Percentiles rank a stretch among this genome's conserved stretches.
These are phyloP conservation scores for Tinamus guttatus DNA, from an alignment of 2,113 vertebrate species.

Conservation along the genomic window DNA sequence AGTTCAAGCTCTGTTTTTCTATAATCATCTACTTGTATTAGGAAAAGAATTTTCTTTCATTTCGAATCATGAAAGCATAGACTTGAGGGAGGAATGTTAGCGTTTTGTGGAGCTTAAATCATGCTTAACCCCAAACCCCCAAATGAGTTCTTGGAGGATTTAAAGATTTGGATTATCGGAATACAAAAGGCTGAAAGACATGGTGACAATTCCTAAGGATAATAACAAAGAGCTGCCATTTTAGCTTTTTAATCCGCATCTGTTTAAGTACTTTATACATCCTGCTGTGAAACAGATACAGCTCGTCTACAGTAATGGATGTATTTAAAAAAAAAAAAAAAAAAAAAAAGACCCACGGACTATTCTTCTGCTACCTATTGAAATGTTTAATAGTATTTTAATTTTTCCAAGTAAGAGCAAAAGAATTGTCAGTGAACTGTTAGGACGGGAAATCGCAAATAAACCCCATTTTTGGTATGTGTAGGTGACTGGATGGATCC, in stretches of 20 bases:
- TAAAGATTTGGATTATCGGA: conserved; percentile 68
- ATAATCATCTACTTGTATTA: background rate
- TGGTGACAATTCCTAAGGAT: conserved; percentile 33
- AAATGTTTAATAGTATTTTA: background rate
- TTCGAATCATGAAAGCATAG: background rate
- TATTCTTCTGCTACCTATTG: background rate
- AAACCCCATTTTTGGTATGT: fast-evolving
- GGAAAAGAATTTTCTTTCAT: background rate
- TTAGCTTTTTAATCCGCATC: conserved; percentile 51
- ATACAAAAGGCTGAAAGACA: conserved; percentile 70
- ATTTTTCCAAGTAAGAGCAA: background rate
- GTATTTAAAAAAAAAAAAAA: background rate
- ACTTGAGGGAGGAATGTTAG: background rate
- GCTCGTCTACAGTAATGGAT: background rate
- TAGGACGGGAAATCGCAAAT: background rate
- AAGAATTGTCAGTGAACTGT: background rate
- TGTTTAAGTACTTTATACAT: background rate
- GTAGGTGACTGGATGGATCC: background rate
- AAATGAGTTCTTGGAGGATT: conserved; percentile 55
- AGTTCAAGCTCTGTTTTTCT: background rate
- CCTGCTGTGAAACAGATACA: conserved; percentile 40
- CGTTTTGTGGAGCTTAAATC: conserved; percentile 26
- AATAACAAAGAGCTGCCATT: conserved; percentile 54
- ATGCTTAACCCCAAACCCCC: conserved; percentile 5
- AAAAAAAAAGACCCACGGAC: background rate